Percentiles rank a stretch among this genome's conserved stretches.
Conservation (phyloP, 2,113 vertebrate species). For the Amblyornis subalaris region DNA sequence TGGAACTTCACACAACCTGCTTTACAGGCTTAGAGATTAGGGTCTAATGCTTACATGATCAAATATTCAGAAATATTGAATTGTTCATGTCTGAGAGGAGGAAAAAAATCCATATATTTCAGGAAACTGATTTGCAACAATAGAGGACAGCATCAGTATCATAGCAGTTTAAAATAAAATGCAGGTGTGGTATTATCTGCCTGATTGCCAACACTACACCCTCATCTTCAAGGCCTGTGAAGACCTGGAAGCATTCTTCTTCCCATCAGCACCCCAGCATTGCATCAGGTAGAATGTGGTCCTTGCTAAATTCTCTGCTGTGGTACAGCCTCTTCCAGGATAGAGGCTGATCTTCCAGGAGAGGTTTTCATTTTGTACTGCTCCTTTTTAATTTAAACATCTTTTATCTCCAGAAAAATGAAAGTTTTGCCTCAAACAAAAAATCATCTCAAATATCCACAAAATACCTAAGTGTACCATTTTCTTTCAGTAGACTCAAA, state of each 20-base stretch:
- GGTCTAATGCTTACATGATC: neutral
- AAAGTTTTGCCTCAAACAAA: neutral
- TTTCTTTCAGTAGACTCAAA: neutral
- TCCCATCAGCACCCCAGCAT: neutral
- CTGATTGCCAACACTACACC: neutral
- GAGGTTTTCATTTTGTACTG: neutral
- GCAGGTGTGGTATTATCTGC: neutral
- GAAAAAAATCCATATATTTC: neutral
- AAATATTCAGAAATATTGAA: neutral
- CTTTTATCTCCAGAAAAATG: neutral
- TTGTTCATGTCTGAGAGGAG: neutral
- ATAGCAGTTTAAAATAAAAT: neutral
- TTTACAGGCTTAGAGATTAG: neutral
- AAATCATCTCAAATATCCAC: neutral
- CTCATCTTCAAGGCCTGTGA: neutral
- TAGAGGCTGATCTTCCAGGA: neutral
- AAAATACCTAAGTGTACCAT: neutral
- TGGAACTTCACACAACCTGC: neutral
- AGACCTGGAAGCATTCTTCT: neutral
- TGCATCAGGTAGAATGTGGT: neutral
- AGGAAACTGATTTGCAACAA: neutral
- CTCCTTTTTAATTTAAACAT: neutral
- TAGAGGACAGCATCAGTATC: neutral
- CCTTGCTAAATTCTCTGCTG: neutral
- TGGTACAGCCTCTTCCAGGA: rapidly evolving